Percentiles rank a stretch among this genome's conserved stretches.
Conservation (phyloP, 2,888 invertebrate species). For the Nemoura dubitans region DNA sequence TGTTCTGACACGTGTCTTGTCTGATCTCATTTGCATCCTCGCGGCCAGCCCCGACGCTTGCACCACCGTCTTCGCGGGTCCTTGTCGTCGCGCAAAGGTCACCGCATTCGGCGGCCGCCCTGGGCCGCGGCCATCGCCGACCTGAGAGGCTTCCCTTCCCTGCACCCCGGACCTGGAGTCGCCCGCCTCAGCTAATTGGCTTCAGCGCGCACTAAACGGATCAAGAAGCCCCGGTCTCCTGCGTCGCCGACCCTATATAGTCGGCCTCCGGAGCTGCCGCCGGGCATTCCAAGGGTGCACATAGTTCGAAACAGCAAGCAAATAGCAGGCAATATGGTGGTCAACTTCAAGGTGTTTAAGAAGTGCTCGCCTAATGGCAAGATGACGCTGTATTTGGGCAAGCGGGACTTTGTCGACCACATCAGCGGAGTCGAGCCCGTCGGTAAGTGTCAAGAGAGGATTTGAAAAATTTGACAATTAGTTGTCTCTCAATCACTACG, state of each 20-base stretch:
- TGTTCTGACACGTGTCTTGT: background rate
- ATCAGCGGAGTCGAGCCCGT: constrained; percentile 86
- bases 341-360: constrained; percentile 91
- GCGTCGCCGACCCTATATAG: background rate
- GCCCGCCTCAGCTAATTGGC: background rate
- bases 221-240: background rate
- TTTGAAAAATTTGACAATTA: no score
- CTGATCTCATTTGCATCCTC: background rate
- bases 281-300: background rate
- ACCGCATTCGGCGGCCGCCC: background rate
- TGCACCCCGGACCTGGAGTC: background rate
- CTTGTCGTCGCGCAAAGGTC: background rate
- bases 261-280: background rate
- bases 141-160: background rate
- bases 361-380: constrained; percentile 90
- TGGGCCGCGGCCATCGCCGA: background rate
- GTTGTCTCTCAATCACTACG: no score
- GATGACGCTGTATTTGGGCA: constrained; percentile 84
- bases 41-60: background rate
- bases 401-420: constrained; percentile 89
- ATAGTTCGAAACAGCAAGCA: background rate
- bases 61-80: background rate
- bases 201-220: background rate
- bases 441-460: constrained; percentile 65
- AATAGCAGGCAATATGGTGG: constrained; percentile 72